Evolutionary conservation across 2,797 vertebrate genomes (phyloP), one percentile per base, ranked within the genome.

Genomic region (Megalops cyprinoides): DNA sequence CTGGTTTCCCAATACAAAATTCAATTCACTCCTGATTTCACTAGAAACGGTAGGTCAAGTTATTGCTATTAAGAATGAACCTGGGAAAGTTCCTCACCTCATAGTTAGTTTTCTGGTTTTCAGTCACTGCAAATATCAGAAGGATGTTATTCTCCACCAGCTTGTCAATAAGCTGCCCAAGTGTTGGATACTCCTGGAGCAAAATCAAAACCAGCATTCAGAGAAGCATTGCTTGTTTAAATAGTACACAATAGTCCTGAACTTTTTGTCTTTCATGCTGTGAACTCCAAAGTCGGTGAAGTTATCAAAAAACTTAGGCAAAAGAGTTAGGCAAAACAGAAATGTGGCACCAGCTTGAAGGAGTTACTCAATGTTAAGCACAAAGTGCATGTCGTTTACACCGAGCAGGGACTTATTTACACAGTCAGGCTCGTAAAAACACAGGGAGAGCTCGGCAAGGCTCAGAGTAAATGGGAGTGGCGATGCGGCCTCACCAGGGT

Each of bases 141-240:
- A 99, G 88, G 90, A 99, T 93, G n/a, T 98, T 98, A 89, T 99
- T 99, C 88, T 99, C 97, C 79, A 97, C 96, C 39, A 99, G 91
- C 85, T 99, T 99, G 78, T 99, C 98, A 78, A 96, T 96, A 83
- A 99, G 93, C 90, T 99, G 98, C 75, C 97, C 98, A 37, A 99
- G 94, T 71, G 96, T 96, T 49, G 98, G 98, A 89, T 99, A 99
- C 88, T 99, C 98, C 98, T 99, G 74, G 42, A 53, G 76, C 28
- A 28, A 77, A 77, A 75, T 65, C 73, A 74, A 77, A 53, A 79
- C 1, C 46, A 25, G 39, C 15, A 81, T 62, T 18, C 28, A 58
- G 67, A 42, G 23, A 58, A 44, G 23, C 48, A 81, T 14, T 25
- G 7, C 23, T 14, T 55, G 37, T 18, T 69, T 1, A 28, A 34